Evolutionary conservation across 2,888 invertebrate species (phyloP).

Genomic region (Glyphotaelius pellucidus): DNA sequence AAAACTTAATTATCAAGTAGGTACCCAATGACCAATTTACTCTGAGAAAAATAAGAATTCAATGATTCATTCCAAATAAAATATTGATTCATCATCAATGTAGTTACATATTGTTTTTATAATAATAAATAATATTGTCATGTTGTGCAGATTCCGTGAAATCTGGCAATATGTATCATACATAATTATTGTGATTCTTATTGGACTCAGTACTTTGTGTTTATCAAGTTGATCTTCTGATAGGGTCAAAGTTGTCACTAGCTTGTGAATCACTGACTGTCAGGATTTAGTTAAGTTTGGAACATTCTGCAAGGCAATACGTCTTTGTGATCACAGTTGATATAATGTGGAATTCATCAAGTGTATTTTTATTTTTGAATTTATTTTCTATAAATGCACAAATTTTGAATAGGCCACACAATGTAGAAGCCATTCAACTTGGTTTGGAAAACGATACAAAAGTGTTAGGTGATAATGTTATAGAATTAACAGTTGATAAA

Average conservation of each 20-base stretch:
- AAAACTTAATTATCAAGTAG: no score
- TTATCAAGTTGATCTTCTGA: not conserved
- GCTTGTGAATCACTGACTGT: not conserved
- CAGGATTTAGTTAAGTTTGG: not conserved
- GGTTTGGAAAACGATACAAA: constrained; percentile 52
- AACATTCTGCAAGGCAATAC: not conserved
- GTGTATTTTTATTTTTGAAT: constrained; percentile 6
- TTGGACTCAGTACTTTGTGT: not conserved
- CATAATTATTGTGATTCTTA: constrained; percentile 3
- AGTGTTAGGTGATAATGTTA: constrained; percentile 43
- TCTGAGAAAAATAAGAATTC: no score
- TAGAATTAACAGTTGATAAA: not conserved
- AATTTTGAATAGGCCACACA: not conserved
- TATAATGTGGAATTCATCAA: constrained; percentile 5
- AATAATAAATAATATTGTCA: not conserved
- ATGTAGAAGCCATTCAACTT: not conserved
- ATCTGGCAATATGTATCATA: not conserved
- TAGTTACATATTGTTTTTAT: no score
- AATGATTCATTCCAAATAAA: no score
- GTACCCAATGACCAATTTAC: no score
- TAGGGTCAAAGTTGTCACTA: not conserved
- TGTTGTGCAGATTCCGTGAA: not conserved
- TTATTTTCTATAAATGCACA: not conserved
- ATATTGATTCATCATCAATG: not conserved
- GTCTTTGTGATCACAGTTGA: not conserved